Conservation (phyloP, 2,888 invertebrate species). For the Fragum fragum region DNA sequence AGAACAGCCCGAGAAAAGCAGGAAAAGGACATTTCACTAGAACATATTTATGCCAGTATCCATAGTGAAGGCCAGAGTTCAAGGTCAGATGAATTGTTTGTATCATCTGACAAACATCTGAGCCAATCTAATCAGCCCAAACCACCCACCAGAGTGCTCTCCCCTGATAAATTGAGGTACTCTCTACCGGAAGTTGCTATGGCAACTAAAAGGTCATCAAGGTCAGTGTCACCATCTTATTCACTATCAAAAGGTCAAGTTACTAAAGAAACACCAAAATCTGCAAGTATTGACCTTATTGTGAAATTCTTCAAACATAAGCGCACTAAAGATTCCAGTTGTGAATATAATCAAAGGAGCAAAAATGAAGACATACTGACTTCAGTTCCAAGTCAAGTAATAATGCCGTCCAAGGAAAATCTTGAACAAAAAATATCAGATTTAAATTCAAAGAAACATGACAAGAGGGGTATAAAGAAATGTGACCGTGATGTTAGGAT, state of each 20-base stretch:
- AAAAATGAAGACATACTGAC: neutral
- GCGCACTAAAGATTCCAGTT: neutral
- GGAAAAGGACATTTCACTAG: conserved; percentile 22
- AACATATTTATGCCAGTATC: conserved; percentile 53
- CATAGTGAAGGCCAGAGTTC: conserved; percentile 42
- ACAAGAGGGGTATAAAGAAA: too few species aligned
- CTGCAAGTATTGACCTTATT: neutral
- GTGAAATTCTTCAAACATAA: neutral
- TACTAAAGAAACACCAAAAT: neutral
- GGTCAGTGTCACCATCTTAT: conserved; percentile 3
- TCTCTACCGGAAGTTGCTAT: neutral
- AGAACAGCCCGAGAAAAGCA: conserved; percentile 2
- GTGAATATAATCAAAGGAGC: neutral
- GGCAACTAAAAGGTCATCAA: conserved; percentile 5
- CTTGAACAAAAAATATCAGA: too few species aligned
- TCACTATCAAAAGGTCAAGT: neutral
- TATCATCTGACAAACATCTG: conserved; percentile 24
- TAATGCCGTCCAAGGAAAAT: neutral
- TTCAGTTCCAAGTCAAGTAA: neutral
- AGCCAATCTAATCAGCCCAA: conserved; percentile 29
- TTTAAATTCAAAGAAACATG: too few species aligned
- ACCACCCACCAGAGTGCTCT: conserved; percentile 51
- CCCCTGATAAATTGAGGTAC: conserved; percentile 39
- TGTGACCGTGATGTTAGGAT: too few species aligned
- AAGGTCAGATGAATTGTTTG: conserved; percentile 27